Evolutionary conservation across 2,797 vertebrate genomes (phyloP).

Genomic region (Trichosurus vulpecula): DNA sequence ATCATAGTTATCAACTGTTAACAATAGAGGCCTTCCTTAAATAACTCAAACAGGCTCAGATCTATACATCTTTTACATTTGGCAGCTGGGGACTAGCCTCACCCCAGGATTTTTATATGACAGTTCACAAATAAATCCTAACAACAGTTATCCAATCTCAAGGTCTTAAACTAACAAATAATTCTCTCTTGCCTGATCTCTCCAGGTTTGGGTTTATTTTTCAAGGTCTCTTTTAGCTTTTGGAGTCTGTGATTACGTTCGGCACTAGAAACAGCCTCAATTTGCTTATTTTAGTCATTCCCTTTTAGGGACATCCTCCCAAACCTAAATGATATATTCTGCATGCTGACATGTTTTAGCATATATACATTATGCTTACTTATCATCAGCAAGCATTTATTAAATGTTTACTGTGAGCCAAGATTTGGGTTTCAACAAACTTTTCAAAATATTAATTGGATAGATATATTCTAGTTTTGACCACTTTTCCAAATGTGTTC

Average conservation of each 20-base stretch:
- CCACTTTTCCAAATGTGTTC: neutral
- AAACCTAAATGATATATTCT: neutral
- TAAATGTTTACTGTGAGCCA: neutral
- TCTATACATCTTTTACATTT: conserved; percentile 5
- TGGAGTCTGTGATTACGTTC: neutral
- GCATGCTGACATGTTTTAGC: neutral
- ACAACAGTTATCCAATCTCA: neutral
- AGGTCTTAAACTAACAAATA: neutral
- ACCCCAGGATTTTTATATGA: neutral
- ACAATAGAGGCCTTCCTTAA: neutral
- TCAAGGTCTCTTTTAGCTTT: neutral
- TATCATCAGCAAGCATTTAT: neutral
- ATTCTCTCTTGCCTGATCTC: neutral
- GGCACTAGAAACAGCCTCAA: neutral
- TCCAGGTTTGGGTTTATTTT: neutral
- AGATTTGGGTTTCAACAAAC: neutral
- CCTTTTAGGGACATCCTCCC: neutral
- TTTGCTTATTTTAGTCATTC: neutral
- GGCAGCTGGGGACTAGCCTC: neutral
- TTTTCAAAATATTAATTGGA: neutral
- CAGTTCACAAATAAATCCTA: neutral
- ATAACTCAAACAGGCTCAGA: neutral
- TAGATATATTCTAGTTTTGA: neutral
- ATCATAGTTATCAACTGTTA: conserved; percentile 13
- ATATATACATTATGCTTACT: neutral